Evolutionary conservation across 2,797 vertebrate species (phyloP).

Genomic region (Valencia hispanica): DNA sequence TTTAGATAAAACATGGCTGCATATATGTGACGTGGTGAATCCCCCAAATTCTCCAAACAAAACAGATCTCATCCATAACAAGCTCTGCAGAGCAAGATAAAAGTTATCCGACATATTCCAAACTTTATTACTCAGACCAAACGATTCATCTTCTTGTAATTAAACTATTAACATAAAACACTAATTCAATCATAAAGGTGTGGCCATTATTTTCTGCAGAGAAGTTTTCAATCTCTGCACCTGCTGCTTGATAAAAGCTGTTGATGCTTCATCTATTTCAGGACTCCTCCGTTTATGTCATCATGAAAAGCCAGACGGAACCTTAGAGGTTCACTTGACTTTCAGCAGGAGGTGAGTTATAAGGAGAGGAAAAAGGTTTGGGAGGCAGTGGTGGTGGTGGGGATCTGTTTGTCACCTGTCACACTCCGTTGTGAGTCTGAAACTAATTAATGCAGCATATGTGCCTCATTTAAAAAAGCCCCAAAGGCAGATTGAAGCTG

Average conservation of each 20-base stretch:
- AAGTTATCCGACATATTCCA: not conserved
- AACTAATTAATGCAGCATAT: constrained; percentile 79
- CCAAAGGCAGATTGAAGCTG: constrained; percentile 48
- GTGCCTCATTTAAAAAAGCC: constrained; percentile 60
- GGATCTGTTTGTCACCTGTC: constrained; percentile 61
- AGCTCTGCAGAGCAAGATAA: not conserved
- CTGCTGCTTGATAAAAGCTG: constrained; percentile 33
- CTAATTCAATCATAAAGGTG: not conserved
- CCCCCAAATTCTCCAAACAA: not conserved
- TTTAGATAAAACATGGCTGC: not conserved
- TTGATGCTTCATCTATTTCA: constrained; percentile 50
- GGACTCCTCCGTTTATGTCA: constrained; percentile 39
- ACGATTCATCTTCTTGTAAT: not conserved
- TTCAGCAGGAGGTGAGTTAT: constrained; percentile 54
- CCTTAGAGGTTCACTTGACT: constrained; percentile 54
- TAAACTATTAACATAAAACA: not conserved
- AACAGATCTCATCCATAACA: not conserved
- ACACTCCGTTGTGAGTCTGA: constrained; percentile 56
- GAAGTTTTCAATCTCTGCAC: constrained; percentile 10
- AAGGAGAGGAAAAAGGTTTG: constrained; percentile 32
- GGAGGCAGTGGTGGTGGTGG: constrained; percentile 5
- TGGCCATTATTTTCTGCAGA: not conserved
- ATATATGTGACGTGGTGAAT: not conserved
- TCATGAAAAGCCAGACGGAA: constrained; percentile 53
- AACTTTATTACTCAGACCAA: not conserved